Evolutionary conservation across 2,797 vertebrate genomes (phyloP).

Genomic region (Sarcoramphus papa): DNA sequence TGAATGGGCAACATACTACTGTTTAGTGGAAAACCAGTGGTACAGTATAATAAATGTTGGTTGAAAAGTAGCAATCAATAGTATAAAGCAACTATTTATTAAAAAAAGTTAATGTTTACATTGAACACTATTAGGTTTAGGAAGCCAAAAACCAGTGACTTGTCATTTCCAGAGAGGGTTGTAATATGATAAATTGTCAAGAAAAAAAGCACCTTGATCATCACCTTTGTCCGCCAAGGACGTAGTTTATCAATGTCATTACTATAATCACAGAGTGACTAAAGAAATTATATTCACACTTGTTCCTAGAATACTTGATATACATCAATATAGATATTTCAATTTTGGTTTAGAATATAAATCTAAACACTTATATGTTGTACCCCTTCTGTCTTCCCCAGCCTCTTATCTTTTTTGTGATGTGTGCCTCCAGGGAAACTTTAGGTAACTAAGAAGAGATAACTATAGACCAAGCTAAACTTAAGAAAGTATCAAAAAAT

Average conservation of each 20-base stretch:
- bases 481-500: not conserved
- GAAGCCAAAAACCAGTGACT: constrained; percentile 72
- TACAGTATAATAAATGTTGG: not conserved
- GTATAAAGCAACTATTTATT: constrained; percentile 26
- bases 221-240: constrained; percentile 72
- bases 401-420: not conserved
- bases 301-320: not conserved
- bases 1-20: not conserved
- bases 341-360: not conserved
- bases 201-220: constrained; percentile 71
- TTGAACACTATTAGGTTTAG: constrained; percentile 59
- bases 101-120: constrained; percentile 22
- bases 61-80: constrained; percentile 4
- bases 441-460: not conserved
- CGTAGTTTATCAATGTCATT: constrained; percentile 80
- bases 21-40: not conserved
- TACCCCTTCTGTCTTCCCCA: not conserved
- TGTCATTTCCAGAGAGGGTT: constrained; percentile 68
- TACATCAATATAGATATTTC: too few species aligned
- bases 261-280: constrained; percentile 69
- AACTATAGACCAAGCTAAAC: not conserved
- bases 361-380: not conserved
- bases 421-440: not conserved
- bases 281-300: constrained; percentile 47
- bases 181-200: constrained; percentile 78